Evolutionary conservation across 2,888 invertebrate species (phyloP).

Genomic region (Tridacna gigas): DNA sequence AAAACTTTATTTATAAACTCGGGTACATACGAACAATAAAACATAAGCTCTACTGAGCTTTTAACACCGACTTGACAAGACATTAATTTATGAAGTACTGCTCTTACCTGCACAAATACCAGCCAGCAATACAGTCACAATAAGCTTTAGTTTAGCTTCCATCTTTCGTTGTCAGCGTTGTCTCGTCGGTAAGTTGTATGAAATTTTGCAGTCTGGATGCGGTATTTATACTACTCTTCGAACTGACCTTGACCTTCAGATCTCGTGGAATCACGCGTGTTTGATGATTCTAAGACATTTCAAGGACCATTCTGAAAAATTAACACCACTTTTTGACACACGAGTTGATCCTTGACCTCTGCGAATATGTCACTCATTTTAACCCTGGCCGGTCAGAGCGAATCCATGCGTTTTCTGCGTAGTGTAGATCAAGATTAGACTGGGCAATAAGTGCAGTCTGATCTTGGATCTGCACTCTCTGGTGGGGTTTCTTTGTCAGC

Average conservation of each 20-base stretch:
- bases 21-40: no score
- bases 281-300: not conserved
- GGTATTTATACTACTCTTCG: not conserved
- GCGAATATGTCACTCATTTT: no score
- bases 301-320: not conserved
- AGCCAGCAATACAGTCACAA: not conserved
- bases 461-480: no score
- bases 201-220: not conserved
- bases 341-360: not conserved
- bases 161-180: not conserved
- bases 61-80: no score
- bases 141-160: not conserved
- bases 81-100: no score
- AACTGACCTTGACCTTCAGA: not conserved
- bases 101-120: constrained; percentile 13
- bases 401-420: no score
- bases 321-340: not conserved
- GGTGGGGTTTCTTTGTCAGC: no score
- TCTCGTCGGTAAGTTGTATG: not conserved
- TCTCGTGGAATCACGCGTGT: not conserved
- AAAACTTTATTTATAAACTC: no score
- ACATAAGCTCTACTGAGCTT: no score
- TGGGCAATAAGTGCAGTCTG: not conserved
- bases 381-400: not conserved
- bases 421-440: not conserved